Base-by-base conservation (phyloP, 2,888 invertebrate genomes). In the Smittia aterrima region DNA sequence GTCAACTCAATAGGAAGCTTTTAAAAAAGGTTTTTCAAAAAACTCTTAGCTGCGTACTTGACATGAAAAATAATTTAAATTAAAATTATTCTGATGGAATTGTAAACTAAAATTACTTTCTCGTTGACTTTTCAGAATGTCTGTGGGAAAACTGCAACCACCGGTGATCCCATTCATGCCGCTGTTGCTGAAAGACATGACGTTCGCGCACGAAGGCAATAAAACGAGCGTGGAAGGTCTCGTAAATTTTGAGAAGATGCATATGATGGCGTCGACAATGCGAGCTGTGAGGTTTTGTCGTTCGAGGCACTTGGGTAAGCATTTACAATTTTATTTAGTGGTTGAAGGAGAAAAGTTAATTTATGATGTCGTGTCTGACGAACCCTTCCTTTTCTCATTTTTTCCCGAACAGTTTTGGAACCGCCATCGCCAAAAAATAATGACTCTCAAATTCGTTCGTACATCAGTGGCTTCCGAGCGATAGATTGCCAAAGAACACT, bases 181-280 rank as follows among this genome's bases (percentile, higher is more conserved):
- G 62, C 85, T 93, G 24, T 84, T 93, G 67, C 85, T 93, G 78
- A 93, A 93, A 85, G 91, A 91, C 84, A 85, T 85, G 86, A 92
- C 92, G 62, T 93, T 93, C 80, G 91, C 92, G 18, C 92, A 93
- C 80, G 92, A 93, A 81, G 93, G 93, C 74, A 93, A 93, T 82
- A 92, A 92, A 81, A 92, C 92, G 0, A 89, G 89, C 78, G 85
- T 90, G 77, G 90, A 90, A 79, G 90, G 91, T 1, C 83, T 93
- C 76, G 91, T 93, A 64, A 93, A 93, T 82, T 93, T 93, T 82
- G 93, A 93, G 81, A 93, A 93, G 83, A 93, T 93, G 92, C 92
- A 93, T 80, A 92, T 93, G 92, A 86, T 93, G 79, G 92, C 92
- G 20, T 91, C 92, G 82, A 91, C 92, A 1, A 87, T 93, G 85